Conservation (phyloP, 2,888 invertebrate species). For the Dioctria rufipes region DNA sequence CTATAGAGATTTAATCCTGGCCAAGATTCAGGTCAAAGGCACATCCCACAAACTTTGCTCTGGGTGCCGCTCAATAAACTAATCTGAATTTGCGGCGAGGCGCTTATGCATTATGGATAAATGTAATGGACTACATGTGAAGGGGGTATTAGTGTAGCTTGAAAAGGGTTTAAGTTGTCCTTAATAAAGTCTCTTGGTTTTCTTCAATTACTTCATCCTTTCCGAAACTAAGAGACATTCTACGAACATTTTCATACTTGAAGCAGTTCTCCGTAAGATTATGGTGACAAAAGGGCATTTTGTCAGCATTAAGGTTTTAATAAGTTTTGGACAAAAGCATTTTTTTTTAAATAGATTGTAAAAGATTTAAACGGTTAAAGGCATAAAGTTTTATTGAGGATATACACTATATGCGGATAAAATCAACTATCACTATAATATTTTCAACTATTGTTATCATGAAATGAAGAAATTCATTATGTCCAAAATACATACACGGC, state of each 20-base stretch:
- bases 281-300: no score
- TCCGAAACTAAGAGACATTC: background rate
- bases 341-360: no score
- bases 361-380: no score
- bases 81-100: constrained; percentile 39
- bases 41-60: constrained; percentile 1
- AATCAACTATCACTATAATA: no score
- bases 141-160: background rate
- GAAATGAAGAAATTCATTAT: no score
- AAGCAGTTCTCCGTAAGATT: no score
- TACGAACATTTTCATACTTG: background rate
- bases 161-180: constrained; percentile 35
- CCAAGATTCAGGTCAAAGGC: constrained; percentile 1
- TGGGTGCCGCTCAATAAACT: constrained; percentile 31
- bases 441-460: no score
- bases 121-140: constrained; percentile 7
- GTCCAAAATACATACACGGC: no score
- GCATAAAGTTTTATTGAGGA: no score
- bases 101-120: constrained; percentile 37
- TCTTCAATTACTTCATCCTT: constrained; percentile 17
- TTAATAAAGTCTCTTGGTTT: constrained; percentile 24
- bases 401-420: no score
- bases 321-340: no score
- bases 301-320: no score
- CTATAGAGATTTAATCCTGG: constrained; percentile 26